phyloP scores from a whole-genome alignment of 2,888 invertebrate genomes.

The Hoplodrina blanda region DNA sequence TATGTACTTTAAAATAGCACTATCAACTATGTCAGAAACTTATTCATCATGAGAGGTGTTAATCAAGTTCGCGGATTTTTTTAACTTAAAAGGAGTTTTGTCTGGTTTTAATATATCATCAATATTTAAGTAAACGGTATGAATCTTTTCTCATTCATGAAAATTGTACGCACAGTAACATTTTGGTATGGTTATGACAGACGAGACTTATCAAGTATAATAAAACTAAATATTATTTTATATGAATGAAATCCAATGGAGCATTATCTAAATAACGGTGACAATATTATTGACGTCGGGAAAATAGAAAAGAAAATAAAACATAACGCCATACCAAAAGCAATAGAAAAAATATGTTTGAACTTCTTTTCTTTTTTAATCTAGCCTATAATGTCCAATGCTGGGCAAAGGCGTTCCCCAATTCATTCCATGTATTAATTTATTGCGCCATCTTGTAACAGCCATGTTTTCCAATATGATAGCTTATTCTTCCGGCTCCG shows the following conservation, averaged over 20 bases:
- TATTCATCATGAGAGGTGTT: too few species aligned
- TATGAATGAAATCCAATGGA: background rate
- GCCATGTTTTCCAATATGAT: too few species aligned
- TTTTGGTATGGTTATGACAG: background rate
- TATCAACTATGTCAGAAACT: too few species aligned
- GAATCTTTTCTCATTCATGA: background rate
- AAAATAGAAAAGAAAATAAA: constrained; percentile 28
- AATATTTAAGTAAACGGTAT: background rate
- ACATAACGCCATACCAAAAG: background rate
- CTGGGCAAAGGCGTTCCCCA: too few species aligned
- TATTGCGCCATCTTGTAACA: too few species aligned
- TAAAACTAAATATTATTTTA: constrained; percentile 12
- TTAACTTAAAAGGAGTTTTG: background rate
- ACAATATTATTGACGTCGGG: constrained; percentile 17
- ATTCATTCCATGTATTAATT: too few species aligned
- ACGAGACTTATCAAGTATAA: constrained; percentile 24
- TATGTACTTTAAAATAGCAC: too few species aligned
- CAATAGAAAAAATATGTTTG: too few species aligned
- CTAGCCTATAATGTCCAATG: too few species aligned
- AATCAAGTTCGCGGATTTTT: too few species aligned
- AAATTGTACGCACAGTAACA: background rate
- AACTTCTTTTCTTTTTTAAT: too few species aligned
- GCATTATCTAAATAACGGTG: background rate
- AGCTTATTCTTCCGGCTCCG: too few species aligned
- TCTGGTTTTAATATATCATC: background rate